Base-by-base conservation (phyloP, 2,113 vertebrate species). In the Phylloscopus whistleri region DNA sequence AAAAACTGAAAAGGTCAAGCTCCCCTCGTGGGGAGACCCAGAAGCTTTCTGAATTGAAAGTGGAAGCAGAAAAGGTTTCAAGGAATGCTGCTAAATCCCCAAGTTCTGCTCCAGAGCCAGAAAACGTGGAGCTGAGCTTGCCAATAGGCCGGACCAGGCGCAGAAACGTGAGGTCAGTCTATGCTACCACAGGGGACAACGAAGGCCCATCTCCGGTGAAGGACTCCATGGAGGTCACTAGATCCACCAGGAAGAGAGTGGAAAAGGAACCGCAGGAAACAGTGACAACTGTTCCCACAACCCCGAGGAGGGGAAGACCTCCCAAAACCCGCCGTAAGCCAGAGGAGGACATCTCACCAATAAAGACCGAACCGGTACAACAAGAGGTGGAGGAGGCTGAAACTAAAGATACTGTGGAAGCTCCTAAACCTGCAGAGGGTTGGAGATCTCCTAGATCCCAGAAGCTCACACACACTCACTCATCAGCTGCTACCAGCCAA, bases 121-220 rank as follows among this genome's bases (percentile, higher is more conserved):
- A 99, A 53, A 98, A 96, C 1, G 95, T 98, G 14, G 99, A 99
- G 82, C 98, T 98, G 6, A 98, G 98, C 91, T 95, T 99, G 95
- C 98, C 98, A 0, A 95, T 98, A 35, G 98, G 99, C 43, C 98
- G 99, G 93, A 99, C 99, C 9, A 98, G 99, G 59, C 98, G 99
- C 51, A 98, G 99, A 74, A 99, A 99, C 3, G 99, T 99, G 10
- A 98, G 99, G 83, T 99, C 99, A 0, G 98, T 99, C 46, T 99
- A 99, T 5, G 99, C 99, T 24, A 99, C 98, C 33, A 98, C 98
- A 13, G 98, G 97, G 13, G 99, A 99, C 79, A 99, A 98, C 0
- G 99, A 99, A 19, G 95, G 96, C 28, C 97, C 97, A 1, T 98
- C 98, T 78, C 96, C 98, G 0, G 97, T 97, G 27, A 99, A 99